These are phyloP conservation scores for Podabrus alpinus DNA, from an alignment of 2,888 invertebrate species.

Conservation along the genomic window DNA sequence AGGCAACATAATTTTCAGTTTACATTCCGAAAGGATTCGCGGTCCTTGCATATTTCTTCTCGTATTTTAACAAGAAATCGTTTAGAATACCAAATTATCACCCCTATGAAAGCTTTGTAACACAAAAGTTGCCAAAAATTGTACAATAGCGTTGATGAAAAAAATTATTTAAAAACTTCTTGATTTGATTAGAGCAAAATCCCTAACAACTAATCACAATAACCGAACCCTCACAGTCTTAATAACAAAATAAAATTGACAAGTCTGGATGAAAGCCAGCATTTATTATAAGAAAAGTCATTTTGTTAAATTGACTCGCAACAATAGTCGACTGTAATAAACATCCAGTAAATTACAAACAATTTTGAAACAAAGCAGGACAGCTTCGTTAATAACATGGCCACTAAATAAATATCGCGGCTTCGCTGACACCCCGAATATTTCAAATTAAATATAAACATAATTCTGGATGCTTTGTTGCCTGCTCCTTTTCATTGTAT, in stretches of 20 bases:
- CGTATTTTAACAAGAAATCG: background rate
- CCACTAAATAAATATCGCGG: constrained; percentile 35
- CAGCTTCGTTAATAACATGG: constrained; percentile 34
- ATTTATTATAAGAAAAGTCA: constrained; percentile 36
- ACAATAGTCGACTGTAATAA: constrained; percentile 38
- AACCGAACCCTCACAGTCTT: constrained; percentile 22
- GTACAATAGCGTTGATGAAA: background rate
- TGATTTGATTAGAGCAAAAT: background rate
- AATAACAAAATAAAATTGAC: constrained; percentile 32
- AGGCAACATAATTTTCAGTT: no score
- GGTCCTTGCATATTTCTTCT: no score
- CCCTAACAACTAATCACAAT: constrained; percentile 10
- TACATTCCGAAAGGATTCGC: no score
- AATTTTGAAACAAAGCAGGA: constrained; percentile 33
- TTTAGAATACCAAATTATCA: background rate
- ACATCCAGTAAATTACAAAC: constrained; percentile 40
- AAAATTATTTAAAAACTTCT: background rate
- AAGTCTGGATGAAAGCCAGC: constrained; percentile 31
- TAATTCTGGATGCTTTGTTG: constrained; percentile 2
- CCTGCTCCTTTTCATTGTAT: background rate
- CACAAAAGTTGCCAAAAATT: background rate
- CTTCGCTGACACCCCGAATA: constrained; percentile 29
- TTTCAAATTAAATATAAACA: constrained; percentile 28
- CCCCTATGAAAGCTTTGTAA: background rate
- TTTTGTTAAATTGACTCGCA: constrained; percentile 35